A percentile compares a stretch with the other conserved stretches of the same genome.
Conservation (phyloP, 1,140 invertebrate genomes). For the Idris sp. region DNA sequence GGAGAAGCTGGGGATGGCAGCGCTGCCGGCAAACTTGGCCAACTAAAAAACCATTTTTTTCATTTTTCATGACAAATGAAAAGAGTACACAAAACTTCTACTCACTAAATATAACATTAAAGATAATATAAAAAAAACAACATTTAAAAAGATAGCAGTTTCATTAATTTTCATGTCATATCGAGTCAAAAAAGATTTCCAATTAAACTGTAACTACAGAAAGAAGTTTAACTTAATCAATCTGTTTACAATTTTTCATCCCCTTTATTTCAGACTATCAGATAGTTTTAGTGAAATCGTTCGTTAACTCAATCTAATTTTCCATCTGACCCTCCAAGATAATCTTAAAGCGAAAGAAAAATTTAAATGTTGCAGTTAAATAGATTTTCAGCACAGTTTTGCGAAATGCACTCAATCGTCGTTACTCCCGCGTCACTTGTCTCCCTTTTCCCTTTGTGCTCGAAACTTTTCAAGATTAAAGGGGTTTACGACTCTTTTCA, state of each 20-base stretch:
- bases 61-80: background rate
- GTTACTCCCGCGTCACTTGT: constrained; percentile 52
- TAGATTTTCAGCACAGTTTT: constrained; percentile 34
- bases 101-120: no score
- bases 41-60: constrained; percentile 63
- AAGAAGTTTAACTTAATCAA: no score
- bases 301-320: background rate
- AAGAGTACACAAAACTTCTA: no score
- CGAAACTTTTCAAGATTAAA: constrained; percentile 56
- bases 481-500: constrained; percentile 56
- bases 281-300: constrained; percentile 1
- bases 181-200: no score
- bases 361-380: constrained; percentile 52
- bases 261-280: background rate
- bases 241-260: background rate
- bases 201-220: no score
- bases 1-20: constrained; percentile 85
- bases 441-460: constrained; percentile 49
- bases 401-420: constrained; percentile 49
- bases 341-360: background rate
- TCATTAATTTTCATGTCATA: no score
- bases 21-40: constrained; percentile 75
- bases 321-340: no score
- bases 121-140: no score
- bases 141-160: no score